Percentiles rank a stretch among this genome's conserved stretches.
These are phyloP conservation scores for Drosophila lini DNA, from an alignment of 1,140 invertebrate genomes.

Conservation along the genomic window DNA sequence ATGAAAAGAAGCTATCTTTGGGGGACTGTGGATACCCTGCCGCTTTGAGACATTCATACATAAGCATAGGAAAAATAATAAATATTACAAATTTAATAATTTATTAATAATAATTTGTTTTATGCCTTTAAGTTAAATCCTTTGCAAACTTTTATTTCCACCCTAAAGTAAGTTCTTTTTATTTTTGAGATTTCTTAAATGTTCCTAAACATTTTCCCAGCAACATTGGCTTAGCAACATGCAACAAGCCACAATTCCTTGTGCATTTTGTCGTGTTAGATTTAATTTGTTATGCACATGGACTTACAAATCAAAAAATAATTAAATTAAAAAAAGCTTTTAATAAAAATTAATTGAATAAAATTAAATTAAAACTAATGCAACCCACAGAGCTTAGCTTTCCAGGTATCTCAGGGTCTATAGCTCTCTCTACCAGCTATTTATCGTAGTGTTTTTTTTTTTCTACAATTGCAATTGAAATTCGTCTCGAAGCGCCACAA, in stretches of 20 bases:
- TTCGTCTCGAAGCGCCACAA: slow-evolving; percentile 8
- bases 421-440: not conserved
- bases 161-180: not conserved
- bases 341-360: not conserved
- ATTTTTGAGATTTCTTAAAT: not conserved
- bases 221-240: not conserved
- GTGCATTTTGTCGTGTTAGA: not conserved
- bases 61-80: not conserved
- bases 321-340: too few species aligned
- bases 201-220: not conserved
- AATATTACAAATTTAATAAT: too few species aligned
- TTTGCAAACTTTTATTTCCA: too few species aligned
- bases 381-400: not conserved
- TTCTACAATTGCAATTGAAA: slow-evolving; percentile 15
- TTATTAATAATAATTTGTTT: too few species aligned
- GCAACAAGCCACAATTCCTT: not conserved
- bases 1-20: not conserved
- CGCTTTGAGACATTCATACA: not conserved
- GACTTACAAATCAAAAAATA: not conserved
- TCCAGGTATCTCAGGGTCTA: not conserved
- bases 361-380: not conserved
- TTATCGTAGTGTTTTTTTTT: not conserved
- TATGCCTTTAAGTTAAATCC: too few species aligned
- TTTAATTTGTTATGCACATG: not conserved
- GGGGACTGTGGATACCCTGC: not conserved